Percentiles rank a stretch among this genome's conserved stretches.
Conservation (phyloP, 2,888 invertebrate genomes). For the Podabrus alpinus region DNA sequence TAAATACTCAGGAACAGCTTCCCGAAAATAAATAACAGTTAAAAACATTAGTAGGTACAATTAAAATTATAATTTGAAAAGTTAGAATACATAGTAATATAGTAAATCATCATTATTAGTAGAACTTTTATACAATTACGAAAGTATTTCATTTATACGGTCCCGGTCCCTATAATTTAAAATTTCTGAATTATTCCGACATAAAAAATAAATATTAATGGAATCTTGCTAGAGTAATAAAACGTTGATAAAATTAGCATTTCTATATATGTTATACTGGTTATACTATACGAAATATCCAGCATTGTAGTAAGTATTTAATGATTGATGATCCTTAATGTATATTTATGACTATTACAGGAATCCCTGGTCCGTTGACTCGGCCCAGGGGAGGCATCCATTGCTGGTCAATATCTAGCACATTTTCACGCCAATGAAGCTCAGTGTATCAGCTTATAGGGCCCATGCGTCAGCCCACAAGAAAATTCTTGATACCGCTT, state of each 20-base stretch:
- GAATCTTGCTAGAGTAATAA: background rate
- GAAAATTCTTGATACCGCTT: slow-evolving; percentile 80
- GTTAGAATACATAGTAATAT: background rate
- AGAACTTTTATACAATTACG: background rate
- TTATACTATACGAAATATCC: background rate
- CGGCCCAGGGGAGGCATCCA: slow-evolving; percentile 31
- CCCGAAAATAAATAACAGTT: background rate
- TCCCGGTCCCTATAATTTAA: background rate
- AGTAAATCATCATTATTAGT: too few species aligned
- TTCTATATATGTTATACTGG: background rate
- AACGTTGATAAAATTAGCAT: background rate
- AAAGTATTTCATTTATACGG: background rate
- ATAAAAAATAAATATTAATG: background rate
- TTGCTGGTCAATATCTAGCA: slow-evolving; percentile 25
- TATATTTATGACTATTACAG: slow-evolving; percentile 24
- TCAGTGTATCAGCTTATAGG: slow-evolving; percentile 86
- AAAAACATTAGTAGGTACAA: background rate
- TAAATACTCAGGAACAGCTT: background rate
- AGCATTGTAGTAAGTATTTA: background rate
- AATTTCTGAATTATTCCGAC: background rate
- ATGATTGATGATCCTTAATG: slow-evolving; percentile 5
- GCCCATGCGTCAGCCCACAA: slow-evolving; percentile 88
- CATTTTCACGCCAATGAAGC: slow-evolving; percentile 65
- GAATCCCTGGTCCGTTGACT: slow-evolving; percentile 31
- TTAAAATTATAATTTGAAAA: background rate